A percentile compares a stretch with the other conserved stretches of the same genome.
Evolutionary conservation across 2,797 vertebrate genomes (phyloP).

Genomic region (Anniella stebbinsi): DNA sequence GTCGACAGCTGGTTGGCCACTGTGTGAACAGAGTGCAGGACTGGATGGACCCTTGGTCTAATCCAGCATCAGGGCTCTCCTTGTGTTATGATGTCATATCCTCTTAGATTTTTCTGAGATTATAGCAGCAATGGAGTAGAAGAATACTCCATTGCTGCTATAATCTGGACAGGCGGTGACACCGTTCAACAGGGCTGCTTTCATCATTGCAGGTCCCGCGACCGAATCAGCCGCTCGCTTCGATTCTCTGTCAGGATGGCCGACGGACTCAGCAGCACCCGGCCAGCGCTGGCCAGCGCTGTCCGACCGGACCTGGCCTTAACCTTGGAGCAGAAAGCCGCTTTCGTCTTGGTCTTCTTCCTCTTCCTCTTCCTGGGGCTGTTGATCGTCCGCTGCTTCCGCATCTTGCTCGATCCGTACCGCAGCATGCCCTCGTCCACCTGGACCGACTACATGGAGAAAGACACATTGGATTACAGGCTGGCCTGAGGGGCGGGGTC

Average conservation of each 20-base stretch:
- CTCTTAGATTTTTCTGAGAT: too few species aligned
- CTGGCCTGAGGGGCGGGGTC: conserved; percentile 78
- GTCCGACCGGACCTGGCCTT: conserved; percentile 76
- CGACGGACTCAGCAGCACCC: conserved; percentile 79
- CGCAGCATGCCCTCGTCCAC: conserved; percentile 89
- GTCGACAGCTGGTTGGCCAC: too few species aligned
- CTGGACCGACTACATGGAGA: conserved; percentile 90
- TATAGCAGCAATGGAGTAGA: too few species aligned
- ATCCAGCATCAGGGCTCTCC: too few species aligned
- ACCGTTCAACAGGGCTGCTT: neutral
- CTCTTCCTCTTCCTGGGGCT: conserved; percentile 89
- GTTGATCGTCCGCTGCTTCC: conserved; percentile 88
- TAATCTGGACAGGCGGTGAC: too few species aligned
- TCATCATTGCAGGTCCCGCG: neutral
- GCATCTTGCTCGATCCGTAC: conserved; percentile 89
- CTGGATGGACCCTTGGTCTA: too few species aligned
- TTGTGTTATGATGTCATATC: too few species aligned
- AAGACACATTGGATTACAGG: conserved; percentile 88
- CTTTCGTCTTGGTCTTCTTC: conserved; percentile 87
- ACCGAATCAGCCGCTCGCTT: conserved; percentile 52
- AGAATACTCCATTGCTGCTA: too few species aligned
- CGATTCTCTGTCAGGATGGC: conserved; percentile 75
- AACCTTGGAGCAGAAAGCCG: conserved; percentile 87
- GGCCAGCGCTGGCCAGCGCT: conserved; percentile 77
- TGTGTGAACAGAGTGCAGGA: too few species aligned